phyloP scores from a whole-genome alignment of 2,888 invertebrate species.

The Rutpela maculata region DNA sequence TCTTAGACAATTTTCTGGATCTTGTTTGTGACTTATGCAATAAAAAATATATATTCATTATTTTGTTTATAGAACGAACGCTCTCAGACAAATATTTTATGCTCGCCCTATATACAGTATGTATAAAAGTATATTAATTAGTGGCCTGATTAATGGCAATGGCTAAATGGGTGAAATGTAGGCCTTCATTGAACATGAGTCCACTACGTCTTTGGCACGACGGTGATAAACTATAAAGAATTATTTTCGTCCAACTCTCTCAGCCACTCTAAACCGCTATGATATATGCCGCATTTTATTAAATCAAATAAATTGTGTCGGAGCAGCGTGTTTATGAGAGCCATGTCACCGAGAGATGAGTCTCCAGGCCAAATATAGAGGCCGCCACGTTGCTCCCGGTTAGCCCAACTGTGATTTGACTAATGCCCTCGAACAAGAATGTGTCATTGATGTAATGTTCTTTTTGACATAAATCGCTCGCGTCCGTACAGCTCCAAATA shows the following conservation, averaged over 20 bases:
- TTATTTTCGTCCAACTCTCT: slow-evolving; percentile 36
- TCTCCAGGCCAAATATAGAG: slow-evolving; percentile 55
- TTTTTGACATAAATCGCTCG: slow-evolving; percentile 51
- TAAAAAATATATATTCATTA: too few relatives aligned
- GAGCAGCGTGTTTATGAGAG: slow-evolving; percentile 56
- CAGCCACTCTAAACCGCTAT: slow-evolving; percentile 47
- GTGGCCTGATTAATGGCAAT: not conserved
- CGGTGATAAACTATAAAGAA: slow-evolving; percentile 21
- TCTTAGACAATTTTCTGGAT: too few relatives aligned
- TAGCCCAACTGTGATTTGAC: slow-evolving; percentile 44
- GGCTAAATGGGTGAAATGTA: not conserved
- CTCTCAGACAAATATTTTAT: too few relatives aligned
- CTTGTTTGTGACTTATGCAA: too few relatives aligned
- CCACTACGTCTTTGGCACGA: slow-evolving; percentile 15
- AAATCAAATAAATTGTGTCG: slow-evolving; percentile 60
- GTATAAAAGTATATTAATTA: too few relatives aligned
- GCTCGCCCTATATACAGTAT: too few relatives aligned
- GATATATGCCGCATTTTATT: slow-evolving; percentile 59
- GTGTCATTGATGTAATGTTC: slow-evolving; percentile 49
- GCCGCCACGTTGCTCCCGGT: slow-evolving; percentile 20
- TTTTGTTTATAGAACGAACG: too few relatives aligned
- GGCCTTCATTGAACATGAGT: not conserved
- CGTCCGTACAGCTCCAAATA: slow-evolving; percentile 36
- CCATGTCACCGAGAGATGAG: slow-evolving; percentile 54
- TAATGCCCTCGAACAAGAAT: slow-evolving; percentile 47